Evolutionary conservation across 2,797 vertebrate genomes (phyloP).

Genomic region (Onychomys arenicola): DNA sequence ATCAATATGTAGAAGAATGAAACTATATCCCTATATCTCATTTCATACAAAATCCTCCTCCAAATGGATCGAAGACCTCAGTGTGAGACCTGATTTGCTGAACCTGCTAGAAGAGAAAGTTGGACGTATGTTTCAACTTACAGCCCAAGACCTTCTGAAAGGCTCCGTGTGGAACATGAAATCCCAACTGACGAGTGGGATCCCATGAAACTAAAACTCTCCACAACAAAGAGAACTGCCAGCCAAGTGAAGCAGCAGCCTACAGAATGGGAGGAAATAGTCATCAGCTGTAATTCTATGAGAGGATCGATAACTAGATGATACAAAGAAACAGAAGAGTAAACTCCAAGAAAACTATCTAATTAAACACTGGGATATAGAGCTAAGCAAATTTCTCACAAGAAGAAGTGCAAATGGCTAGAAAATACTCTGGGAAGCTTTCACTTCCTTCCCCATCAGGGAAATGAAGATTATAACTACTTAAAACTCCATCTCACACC

Average conservation of each 20-base stretch:
- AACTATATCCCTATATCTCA: neutral
- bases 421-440: neutral
- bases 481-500: neutral
- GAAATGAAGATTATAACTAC: neutral
- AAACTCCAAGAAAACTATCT: neutral
- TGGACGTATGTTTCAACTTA: too few relatives aligned
- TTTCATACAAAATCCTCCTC: neutral
- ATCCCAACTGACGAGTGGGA: neutral
- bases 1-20: neutral
- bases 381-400: neutral
- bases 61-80: neutral
- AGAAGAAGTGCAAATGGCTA: neutral
- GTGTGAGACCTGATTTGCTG: neutral
- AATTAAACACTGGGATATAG: neutral
- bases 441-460: neutral
- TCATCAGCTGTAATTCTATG: neutral
- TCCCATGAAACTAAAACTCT: neutral
- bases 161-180: neutral
- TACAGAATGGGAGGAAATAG: neutral
- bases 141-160: neutral
- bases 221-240: neutral
- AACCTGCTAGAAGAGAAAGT: neutral
- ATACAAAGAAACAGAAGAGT: neutral
- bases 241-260: neutral
- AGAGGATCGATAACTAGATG: neutral